Conservation (phyloP, 2,888 invertebrate genomes). For the Boloria selene region DNA sequence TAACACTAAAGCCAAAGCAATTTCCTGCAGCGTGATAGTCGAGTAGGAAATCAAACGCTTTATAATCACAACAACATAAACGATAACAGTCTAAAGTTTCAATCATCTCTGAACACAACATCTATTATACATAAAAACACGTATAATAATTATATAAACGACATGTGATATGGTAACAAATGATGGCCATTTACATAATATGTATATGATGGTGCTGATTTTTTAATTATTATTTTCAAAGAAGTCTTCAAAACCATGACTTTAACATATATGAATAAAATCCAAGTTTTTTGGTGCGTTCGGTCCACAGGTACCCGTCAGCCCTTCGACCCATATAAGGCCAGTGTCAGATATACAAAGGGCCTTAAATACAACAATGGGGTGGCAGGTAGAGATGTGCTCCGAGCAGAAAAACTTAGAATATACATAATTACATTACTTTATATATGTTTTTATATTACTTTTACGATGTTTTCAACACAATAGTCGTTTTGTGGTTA, state of each 20-base stretch:
- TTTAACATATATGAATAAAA: slow-evolving; percentile 33
- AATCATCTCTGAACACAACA: not conserved
- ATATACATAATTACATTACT: slow-evolving; percentile 24
- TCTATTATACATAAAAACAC: not conserved
- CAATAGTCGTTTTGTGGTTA: not conserved
- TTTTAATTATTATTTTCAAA: slow-evolving; percentile 5
- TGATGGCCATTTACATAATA: not conserved
- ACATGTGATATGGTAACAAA: slow-evolving; percentile 2
- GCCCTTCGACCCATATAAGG: slow-evolving; percentile 39
- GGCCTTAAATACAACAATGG: slow-evolving; percentile 29
- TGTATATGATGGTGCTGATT: slow-evolving; percentile 2
- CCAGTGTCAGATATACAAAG: slow-evolving; percentile 39
- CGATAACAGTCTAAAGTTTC: not conserved
- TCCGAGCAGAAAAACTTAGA: slow-evolving; percentile 4
- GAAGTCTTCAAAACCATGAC: not conserved
- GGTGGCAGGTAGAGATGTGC: slow-evolving; percentile 35
- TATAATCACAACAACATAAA: slow-evolving; percentile 4
- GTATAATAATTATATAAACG: not conserved
- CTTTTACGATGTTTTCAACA: slow-evolving; percentile 7
- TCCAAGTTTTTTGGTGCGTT: slow-evolving; percentile 39
- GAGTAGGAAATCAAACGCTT: not conserved
- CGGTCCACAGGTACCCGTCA: slow-evolving; percentile 39
- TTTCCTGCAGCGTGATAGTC: slow-evolving; percentile 8
- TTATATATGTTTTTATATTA: not conserved
- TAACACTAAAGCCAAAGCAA: slow-evolving; percentile 5